Conservation (phyloP, 2,888 invertebrate species). For the Papilio protenor region DNA sequence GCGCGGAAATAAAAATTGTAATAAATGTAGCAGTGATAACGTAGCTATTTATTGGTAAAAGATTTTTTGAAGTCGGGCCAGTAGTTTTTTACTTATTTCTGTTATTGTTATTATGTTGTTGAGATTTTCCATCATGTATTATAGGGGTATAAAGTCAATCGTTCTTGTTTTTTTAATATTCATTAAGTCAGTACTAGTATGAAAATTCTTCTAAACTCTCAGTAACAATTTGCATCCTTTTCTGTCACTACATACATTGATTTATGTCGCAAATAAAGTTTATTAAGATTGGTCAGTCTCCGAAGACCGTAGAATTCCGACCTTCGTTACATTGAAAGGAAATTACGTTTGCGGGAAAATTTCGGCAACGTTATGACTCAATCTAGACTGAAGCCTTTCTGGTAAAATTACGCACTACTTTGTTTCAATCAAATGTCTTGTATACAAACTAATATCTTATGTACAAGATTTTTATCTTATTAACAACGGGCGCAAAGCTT, state of each 20-base stretch:
- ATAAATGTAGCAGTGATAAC: no score
- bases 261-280: slow-evolving; percentile 5
- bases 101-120: no score
- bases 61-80: no score
- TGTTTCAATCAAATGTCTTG: not conserved
- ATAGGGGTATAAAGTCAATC: no score
- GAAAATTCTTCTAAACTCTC: not conserved
- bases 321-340: slow-evolving; percentile 9
- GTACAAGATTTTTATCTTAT: not conserved
- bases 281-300: slow-evolving; percentile 13
- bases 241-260: not conserved
- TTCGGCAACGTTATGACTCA: slow-evolving; percentile 16
- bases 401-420: not conserved
- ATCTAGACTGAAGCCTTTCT: slow-evolving; percentile 22
- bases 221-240: not conserved
- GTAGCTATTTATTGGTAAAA: no score
- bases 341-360: slow-evolving; percentile 11
- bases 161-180: not conserved
- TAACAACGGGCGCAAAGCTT: not conserved
- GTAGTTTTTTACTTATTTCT: no score
- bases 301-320: not conserved
- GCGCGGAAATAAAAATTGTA: no score
- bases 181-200: no score
- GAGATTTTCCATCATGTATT: no score
- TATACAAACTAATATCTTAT: not conserved